A percentile compares a stretch with the other conserved stretches of the same genome.
Evolutionary conservation across 1,140 invertebrate species (phyloP).

Genomic region (Ladona fulva): DNA sequence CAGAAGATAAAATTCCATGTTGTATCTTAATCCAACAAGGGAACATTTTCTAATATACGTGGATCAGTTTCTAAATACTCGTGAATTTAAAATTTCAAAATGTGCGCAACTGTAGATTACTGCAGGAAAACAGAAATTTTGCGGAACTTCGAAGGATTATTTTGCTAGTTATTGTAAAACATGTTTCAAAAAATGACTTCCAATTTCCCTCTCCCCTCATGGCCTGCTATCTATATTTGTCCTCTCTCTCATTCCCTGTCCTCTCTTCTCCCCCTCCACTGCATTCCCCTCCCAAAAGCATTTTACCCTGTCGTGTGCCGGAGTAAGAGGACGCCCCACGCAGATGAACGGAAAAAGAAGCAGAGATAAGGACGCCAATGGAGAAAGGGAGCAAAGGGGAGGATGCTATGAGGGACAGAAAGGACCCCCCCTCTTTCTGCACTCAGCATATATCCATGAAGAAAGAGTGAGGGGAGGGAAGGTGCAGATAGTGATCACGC

Average conservation of each 20-base stretch:
- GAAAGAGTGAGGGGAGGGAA: not conserved
- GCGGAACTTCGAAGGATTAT: too few relatives aligned
- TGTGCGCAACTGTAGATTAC: too few relatives aligned
- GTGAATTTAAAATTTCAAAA: too few relatives aligned
- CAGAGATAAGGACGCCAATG: not conserved
- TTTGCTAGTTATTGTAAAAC: too few relatives aligned
- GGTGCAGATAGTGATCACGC: not conserved
- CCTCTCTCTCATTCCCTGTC: not conserved
- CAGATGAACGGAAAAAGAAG: not conserved
- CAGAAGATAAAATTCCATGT: too few relatives aligned
- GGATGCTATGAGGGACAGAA: constrained; percentile 3
- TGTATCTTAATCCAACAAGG: too few relatives aligned
- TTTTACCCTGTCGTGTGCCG: not conserved
- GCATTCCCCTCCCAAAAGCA: not conserved
- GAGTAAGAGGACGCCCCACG: not conserved
- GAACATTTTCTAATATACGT: too few relatives aligned
- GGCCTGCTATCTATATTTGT: too few relatives aligned
- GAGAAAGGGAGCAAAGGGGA: not conserved
- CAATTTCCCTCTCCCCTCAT: too few relatives aligned
- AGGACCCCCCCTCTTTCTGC: not conserved
- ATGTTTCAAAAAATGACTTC: too few relatives aligned
- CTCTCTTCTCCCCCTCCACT: not conserved
- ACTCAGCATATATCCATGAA: not conserved
- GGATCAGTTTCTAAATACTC: too few relatives aligned
- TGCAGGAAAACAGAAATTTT: too few relatives aligned